Evolutionary conservation across 2,888 invertebrate genomes (phyloP).

Genomic region (Scaptomyza reducta): DNA sequence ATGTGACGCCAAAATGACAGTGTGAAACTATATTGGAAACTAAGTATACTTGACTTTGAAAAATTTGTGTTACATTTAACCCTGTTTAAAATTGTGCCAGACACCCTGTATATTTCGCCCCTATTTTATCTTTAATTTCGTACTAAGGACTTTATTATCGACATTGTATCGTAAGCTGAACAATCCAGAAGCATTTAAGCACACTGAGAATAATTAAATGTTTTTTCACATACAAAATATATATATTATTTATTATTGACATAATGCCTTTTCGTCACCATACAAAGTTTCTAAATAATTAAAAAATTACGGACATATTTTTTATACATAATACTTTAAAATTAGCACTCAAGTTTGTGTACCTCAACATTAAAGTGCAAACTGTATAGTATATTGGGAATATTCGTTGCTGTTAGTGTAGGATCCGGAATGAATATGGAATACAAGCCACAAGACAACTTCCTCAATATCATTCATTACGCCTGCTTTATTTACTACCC

Average conservation of each 20-base stretch:
- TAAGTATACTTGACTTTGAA: neutral
- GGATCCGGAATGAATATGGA: conserved; percentile 18
- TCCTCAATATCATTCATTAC: conserved; percentile 79
- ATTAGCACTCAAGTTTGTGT: too few species aligned
- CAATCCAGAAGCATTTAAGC: conserved; percentile 37
- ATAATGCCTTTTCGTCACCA: too few species aligned
- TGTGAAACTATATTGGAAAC: neutral
- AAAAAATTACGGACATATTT: too few species aligned
- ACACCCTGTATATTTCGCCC: conserved; percentile 60
- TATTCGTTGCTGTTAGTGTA: conserved; percentile 34
- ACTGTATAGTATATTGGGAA: too few species aligned
- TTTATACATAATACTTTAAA: too few species aligned
- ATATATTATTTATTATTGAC: too few species aligned
- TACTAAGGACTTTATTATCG: conserved; percentile 68
- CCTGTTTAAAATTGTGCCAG: neutral
- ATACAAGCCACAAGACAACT: conserved; percentile 63
- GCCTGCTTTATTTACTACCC: conserved; percentile 64
- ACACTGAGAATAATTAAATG: conserved; percentile 41
- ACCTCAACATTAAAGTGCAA: too few species aligned
- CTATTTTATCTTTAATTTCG: conserved; percentile 58
- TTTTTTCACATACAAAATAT: too few species aligned
- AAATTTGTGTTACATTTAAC: neutral
- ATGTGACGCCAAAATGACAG: neutral
- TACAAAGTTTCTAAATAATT: too few species aligned
- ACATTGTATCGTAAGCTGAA: conserved; percentile 37